phyloP scores from a whole-genome alignment of 2,797 vertebrate genomes.

The Siniperca obscura region DNA sequence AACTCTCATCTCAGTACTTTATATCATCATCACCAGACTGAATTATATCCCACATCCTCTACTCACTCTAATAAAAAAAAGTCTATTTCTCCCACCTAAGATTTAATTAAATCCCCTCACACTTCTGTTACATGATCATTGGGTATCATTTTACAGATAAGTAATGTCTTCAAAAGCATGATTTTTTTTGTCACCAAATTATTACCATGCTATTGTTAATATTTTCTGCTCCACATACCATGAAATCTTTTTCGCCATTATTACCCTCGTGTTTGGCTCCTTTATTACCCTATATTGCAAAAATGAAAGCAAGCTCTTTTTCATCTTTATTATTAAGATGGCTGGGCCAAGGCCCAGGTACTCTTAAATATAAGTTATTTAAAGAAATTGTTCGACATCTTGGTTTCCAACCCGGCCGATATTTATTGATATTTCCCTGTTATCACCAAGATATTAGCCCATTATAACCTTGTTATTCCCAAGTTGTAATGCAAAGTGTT shows the following conservation, averaged over 20 bases:
- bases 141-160: neutral
- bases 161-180: neutral
- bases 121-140: neutral
- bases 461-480: too few species aligned
- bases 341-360: neutral
- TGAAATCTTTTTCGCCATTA: too few species aligned
- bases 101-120: conserved; percentile 14
- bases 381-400: too few species aligned
- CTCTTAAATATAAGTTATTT: neutral
- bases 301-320: neutral
- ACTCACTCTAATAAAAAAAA: neutral
- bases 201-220: neutral
- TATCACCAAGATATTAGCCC: too few species aligned
- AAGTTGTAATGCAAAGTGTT: neutral
- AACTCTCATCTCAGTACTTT: conserved; percentile 16
- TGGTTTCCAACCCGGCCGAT: too few species aligned
- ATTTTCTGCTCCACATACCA: neutral
- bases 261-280: neutral
- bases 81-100: neutral
- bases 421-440: too few species aligned
- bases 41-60: neutral
- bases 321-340: neutral
- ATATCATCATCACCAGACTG: neutral
- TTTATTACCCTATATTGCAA: neutral
- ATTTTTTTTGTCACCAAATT: neutral